Evolutionary conservation across 2,888 invertebrate species (phyloP), one percentile per base, ranked within the genome.

Genomic region (Pseudococcus jackbeardsleyi): DNA sequence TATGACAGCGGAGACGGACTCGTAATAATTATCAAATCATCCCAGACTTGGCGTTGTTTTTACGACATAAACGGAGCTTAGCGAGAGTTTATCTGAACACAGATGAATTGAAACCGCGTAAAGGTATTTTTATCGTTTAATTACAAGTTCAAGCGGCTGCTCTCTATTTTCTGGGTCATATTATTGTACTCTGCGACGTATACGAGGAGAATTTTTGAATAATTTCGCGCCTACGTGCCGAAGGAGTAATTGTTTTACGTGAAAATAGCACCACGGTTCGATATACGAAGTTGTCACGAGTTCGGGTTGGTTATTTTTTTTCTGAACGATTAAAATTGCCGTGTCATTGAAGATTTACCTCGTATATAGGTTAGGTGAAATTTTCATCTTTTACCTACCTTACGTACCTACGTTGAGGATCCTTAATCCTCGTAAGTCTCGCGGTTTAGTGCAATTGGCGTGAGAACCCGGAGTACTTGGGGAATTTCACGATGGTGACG

Each of bases 301-400:
- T 72, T 72, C 64, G 72, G 72, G 72, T 33, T 72, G 39, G 26
- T 33, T n/a, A n/a, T 72, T 72, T 72, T 72, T 11, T 22, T 64
- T 72, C 39, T 72, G 33, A 68, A 33, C 33, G 72, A 72, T 72
- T 72, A 15, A 33, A 72, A 33, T 33, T 26, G 68, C 26, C 68
- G 68, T 68, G 68, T 68, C 68, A 68, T 68, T 68, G 26, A 72
- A 33, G 39, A 72, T 72, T 22, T 72, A 5, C 17, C 72, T 12
- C 72, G 15, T 72, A 72, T 72, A 33, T 72, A 33, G 39, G 72
- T 33, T 72, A 72, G 72, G 72, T 72, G 72, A 72, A 72, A 72
- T 72, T 72, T 72, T 72, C 72, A 33, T 72, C 72, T 15, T 72
- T 68, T 26, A 68, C 59, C 7, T 42, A 42, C 42, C 42, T 33